These are phyloP conservation scores for Eupithecia inturbata DNA, from an alignment of 2,888 invertebrate genomes.

Conservation along the genomic window DNA sequence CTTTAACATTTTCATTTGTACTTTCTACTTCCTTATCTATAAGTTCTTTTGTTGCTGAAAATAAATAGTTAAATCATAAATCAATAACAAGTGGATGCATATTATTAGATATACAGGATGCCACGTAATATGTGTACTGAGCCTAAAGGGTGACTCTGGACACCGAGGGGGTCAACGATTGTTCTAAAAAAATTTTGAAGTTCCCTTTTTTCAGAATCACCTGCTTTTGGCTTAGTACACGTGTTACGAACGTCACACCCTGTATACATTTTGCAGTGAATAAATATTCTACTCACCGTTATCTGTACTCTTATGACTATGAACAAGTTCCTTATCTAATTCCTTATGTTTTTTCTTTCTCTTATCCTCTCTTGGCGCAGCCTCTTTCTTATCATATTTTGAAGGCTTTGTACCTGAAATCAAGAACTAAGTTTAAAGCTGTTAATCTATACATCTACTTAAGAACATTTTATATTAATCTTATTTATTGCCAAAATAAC, in stretches of 20 bases:
- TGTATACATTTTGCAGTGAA: neutral
- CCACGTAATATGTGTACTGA: too few species aligned
- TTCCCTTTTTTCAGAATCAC: too few species aligned
- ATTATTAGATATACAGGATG: too few species aligned
- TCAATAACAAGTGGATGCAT: neutral
- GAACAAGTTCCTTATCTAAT: conserved; percentile 72
- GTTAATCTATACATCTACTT: too few species aligned
- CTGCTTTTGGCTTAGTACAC: too few species aligned
- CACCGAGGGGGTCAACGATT: too few species aligned
- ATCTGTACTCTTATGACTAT: conserved; percentile 81
- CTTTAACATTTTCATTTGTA: conserved; percentile 76
- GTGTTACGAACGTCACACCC: neutral
- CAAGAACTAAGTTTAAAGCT: neutral
- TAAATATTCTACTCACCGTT: conserved; percentile 63
- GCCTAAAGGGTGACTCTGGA: too few species aligned
- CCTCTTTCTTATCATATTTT: conserved; percentile 80
- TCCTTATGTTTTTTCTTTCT: conserved; percentile 76
- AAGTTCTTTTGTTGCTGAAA: conserved; percentile 79
- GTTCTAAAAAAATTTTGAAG: too few species aligned
- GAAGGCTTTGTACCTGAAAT: conserved; percentile 68
- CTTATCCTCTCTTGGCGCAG: conserved; percentile 79
- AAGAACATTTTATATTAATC: too few species aligned
- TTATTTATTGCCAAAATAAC: too few species aligned
- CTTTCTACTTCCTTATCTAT: conserved; percentile 77
- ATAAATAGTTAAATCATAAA: neutral